phyloP scores from a whole-genome alignment of 2,797 vertebrate species.

The Gouania willdenowi region DNA sequence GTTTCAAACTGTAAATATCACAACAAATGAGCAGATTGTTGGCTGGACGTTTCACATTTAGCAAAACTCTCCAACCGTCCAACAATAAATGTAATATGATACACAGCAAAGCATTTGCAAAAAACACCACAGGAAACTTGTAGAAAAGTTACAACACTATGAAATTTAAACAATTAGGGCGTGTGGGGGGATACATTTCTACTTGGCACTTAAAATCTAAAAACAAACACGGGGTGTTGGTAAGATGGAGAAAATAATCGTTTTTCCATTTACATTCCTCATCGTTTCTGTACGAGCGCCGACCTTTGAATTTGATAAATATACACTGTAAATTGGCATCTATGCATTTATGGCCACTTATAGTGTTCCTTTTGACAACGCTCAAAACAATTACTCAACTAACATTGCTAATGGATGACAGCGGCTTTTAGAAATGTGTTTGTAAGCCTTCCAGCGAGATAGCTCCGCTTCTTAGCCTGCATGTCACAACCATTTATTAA shows the following conservation, averaged over 20 bases:
- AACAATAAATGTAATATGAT: constrained; percentile 21
- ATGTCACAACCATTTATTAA: constrained; percentile 36
- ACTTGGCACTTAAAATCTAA: constrained; percentile 29
- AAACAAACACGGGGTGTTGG: not conserved
- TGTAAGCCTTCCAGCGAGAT: constrained; percentile 9
- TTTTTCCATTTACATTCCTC: not conserved
- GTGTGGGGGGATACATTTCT: constrained; percentile 29
- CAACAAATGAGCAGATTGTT: constrained; percentile 20
- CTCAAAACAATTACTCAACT: constrained; percentile 6
- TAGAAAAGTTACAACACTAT: constrained; percentile 61
- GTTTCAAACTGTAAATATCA: constrained; percentile 18
- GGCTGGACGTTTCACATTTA: constrained; percentile 14
- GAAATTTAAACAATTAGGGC: constrained; percentile 48
- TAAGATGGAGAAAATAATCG: not conserved
- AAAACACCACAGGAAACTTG: constrained; percentile 57
- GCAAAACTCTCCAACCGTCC: constrained; percentile 24
- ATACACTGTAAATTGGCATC: constrained; percentile 11
- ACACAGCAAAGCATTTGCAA: constrained; percentile 45
- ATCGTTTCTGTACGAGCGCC: constrained; percentile 2
- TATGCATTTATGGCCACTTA: constrained; percentile 8
- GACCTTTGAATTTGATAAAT: constrained; percentile 35
- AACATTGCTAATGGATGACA: constrained; percentile 12
- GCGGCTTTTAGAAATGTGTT: constrained; percentile 14
- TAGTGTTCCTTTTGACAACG: constrained; percentile 7
- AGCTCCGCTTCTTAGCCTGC: constrained; percentile 29